Evolutionary conservation across 2,113 vertebrate species (phyloP), one percentile per base, ranked within the genome.

Genomic region (Indicator indicator): DNA sequence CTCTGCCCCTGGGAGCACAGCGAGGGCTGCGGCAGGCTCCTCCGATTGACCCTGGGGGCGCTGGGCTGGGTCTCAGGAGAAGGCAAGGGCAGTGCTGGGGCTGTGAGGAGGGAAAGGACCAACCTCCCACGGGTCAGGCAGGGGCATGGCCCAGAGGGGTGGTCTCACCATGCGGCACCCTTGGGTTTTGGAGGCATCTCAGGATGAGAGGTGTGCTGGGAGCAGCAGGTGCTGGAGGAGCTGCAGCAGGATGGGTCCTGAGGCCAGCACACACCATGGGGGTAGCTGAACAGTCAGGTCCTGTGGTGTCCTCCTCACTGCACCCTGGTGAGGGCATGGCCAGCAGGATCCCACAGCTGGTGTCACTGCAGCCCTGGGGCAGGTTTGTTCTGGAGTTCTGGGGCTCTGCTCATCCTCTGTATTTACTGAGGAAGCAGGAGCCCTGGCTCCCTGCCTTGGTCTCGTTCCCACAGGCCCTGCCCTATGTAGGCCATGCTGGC

Each of bases 61-160:
- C 54, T 38, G 76, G 56, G 46, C 28, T 48, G 19, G 7, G 30
- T 3, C 63, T 27, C 3, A 1, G 58, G 13, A 21, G 26, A 24
- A 7, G 15, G 24, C 7, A 16, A 18, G 27, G 18, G 56, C 21
- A 40, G 32, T 3, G 16, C 33, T 33, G 16, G 56, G 15, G 46
- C 33, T 38, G 32, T 5, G 1, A 1, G n/a, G 9, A 36, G 9
- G 5, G 24, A 16, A 9, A 1, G 5, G 24, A 23, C 6, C 6
- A 8, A 4, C 46, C 36, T n/a, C 40, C 64, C 2, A 0, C 24
- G 48, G 12, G 15, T 24, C 28, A 16, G 18, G 38, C 4, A 1
- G 63, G 2, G 7, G 12, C 12, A 16, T 0, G 0, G 62, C 54
- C 54, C 54, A 2, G 58, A 20, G 15, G 60, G 32, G 23, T 0